Percentiles rank a stretch among this genome's conserved stretches.
Evolutionary conservation across 2,888 invertebrate genomes (phyloP).

Genomic region (Heliconius charithonia): DNA sequence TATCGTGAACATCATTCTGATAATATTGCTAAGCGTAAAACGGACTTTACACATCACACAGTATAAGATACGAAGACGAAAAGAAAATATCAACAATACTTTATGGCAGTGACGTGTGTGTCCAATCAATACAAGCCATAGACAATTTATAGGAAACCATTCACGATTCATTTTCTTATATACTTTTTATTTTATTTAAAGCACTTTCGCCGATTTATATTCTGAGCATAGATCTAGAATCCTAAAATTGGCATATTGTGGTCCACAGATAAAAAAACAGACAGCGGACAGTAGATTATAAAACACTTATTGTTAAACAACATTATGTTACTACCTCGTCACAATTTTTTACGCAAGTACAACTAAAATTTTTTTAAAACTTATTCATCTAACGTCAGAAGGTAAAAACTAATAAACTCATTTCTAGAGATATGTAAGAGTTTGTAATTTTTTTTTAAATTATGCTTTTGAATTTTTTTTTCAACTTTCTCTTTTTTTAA

Average conservation of each 20-base stretch:
- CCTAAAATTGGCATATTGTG: slow-evolving; percentile 74
- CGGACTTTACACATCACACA: slow-evolving; percentile 25
- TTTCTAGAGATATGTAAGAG: slow-evolving; percentile 45
- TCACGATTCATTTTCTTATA: slow-evolving; percentile 21
- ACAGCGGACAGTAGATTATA: slow-evolving; percentile 40
- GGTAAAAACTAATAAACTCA: slow-evolving; percentile 42
- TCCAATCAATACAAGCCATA: slow-evolving; percentile 26
- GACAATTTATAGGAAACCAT: slow-evolving; percentile 27
- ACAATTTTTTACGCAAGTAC: slow-evolving; percentile 26
- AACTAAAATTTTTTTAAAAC: slow-evolving; percentile 39
- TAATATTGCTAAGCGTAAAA: slow-evolving; percentile 24
- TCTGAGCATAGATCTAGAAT: slow-evolving; percentile 53
- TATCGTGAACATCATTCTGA: slow-evolving; percentile 12
- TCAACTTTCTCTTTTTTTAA: slow-evolving; percentile 25
- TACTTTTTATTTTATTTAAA: slow-evolving; percentile 37
- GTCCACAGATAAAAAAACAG: slow-evolving; percentile 57
- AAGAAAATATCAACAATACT: slow-evolving; percentile 10
- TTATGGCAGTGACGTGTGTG: slow-evolving; percentile 29
- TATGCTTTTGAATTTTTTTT: slow-evolving; percentile 15
- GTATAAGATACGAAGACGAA: not conserved
- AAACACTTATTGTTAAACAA: slow-evolving; percentile 31
- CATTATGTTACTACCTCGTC: slow-evolving; percentile 46
- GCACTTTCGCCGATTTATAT: slow-evolving; percentile 45
- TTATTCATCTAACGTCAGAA: slow-evolving; percentile 37
- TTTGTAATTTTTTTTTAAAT: slow-evolving; percentile 31